Evolutionary conservation across 2,888 invertebrate genomes (phyloP), one percentile per base, ranked within the genome.

Genomic region (Homarus gammarus): DNA sequence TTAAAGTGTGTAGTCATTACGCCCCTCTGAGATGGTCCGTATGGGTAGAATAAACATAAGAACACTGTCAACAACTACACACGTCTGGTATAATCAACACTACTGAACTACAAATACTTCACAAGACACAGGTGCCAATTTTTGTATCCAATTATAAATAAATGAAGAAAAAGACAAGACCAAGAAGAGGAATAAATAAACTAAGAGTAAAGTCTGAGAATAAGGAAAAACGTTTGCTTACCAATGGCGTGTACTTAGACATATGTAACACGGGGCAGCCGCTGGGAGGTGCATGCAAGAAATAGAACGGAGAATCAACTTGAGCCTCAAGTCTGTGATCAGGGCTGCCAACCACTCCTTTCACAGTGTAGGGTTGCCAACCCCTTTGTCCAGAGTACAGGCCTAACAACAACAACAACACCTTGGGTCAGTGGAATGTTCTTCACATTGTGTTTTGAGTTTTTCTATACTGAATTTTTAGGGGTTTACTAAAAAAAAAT

Each of bases 241-340:
- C 87, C 87, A 87, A 82, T 87, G 87, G 82, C 72, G 87, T 87
- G 87, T 87, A 87, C 73, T 87, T 87, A 87, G 82, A 87, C 87
- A 87, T 87, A 77, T 84, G 84, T 77, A 77, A 84, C 77, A 84
- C 40, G 82, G 73, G 87, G 72, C 81, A 64, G 68, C 72, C 68
- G 86, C 86, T 70, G 40, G 86, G 72, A 49, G 78, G 49, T 27
- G 82, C 87, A 87, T 82, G 87, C 87, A 87, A 87, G 81, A 82
- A 73, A 81, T 49, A 82, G 87, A 87, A 73, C 49, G 38, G 27
- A 77, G 73, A 75, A 44, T 84, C 84, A 84, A 31, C 64, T 38
- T 38, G 27, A 61, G 82, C 82, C 70, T 40, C 27, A n/a, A 70
- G 82, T n/a, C 49, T 27, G 44, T 83, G 27, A n/a, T 36, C 49